Conservation (phyloP, 2,113 vertebrate species). For the Centropristis striata region DNA sequence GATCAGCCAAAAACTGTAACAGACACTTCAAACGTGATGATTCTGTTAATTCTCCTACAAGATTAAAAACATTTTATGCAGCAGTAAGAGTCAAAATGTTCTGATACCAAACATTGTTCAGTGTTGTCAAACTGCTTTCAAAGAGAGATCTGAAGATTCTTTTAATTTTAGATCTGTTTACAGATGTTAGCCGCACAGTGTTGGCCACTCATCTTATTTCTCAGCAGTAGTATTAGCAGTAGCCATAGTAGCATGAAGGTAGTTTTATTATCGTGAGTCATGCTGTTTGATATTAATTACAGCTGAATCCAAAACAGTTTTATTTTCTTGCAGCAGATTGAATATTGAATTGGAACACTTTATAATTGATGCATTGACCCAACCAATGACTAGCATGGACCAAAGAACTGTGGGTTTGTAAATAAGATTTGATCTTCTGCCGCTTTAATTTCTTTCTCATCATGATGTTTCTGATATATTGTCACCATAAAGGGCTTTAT, state of each 20-base stretch:
- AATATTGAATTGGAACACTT: neutral
- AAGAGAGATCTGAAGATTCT: neutral
- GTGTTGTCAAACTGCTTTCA: neutral
- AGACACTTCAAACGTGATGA: too few species aligned
- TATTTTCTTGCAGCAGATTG: neutral
- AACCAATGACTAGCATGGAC: neutral
- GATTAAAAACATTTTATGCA: neutral
- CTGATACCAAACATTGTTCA: neutral
- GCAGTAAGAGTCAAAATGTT: neutral
- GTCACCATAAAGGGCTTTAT: slow-evolving; percentile 50
- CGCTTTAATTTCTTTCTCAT: neutral
- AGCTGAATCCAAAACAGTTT: neutral
- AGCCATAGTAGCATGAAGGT: slow-evolving; percentile 19
- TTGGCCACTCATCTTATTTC: neutral
- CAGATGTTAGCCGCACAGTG: neutral
- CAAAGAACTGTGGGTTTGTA: slow-evolving; percentile 13
- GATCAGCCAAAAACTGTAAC: neutral
- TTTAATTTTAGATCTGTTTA: neutral
- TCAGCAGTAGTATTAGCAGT: neutral
- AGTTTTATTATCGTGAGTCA: neutral
- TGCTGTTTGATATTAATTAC: neutral
- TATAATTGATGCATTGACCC: neutral
- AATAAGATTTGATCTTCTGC: neutral
- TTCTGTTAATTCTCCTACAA: neutral
- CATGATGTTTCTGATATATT: neutral